Evolutionary conservation across 2,888 invertebrate genomes (phyloP).

Genomic region (Dioctria rufipes): DNA sequence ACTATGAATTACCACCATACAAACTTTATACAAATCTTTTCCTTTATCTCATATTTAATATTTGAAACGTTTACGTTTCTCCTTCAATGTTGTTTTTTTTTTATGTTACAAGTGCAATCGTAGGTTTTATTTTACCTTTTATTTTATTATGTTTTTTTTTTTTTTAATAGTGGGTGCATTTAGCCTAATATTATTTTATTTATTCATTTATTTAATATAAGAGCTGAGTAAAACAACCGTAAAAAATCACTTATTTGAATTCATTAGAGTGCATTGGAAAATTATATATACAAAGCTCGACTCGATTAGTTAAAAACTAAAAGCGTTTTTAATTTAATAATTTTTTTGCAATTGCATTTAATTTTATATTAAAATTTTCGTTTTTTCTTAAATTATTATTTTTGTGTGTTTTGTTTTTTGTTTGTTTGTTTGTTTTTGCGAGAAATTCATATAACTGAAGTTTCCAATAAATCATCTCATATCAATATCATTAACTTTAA

Average conservation of each 20-base stretch:
- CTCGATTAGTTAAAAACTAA: too few relatives aligned
- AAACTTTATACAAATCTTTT: conserved; percentile 46
- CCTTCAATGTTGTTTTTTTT: neutral
- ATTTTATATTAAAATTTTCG: neutral
- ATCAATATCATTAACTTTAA: too few relatives aligned
- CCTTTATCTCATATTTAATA: conserved; percentile 9
- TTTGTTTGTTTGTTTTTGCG: neutral
- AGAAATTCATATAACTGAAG: conserved; percentile 39
- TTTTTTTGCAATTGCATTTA: neutral
- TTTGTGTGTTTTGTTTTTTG: too few relatives aligned
- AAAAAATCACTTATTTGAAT: neutral
- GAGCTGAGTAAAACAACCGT: neutral
- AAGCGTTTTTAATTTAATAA: too few relatives aligned
- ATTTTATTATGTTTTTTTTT: neutral
- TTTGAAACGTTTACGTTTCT: neutral
- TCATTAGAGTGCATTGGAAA: conserved; percentile 11
- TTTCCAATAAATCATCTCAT: too few relatives aligned
- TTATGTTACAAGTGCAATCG: conserved; percentile 41
- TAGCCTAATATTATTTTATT: conserved; percentile 10
- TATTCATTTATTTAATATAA: too few relatives aligned
- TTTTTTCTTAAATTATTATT: neutral
- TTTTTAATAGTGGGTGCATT: conserved; percentile 33
- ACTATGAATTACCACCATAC: conserved; percentile 32
- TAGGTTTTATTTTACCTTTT: neutral
- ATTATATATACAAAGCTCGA: conserved; percentile 35